A percentile compares a stretch with the other conserved stretches of the same genome.
Evolutionary conservation across 2,888 invertebrate species (phyloP).

Genomic region (Pilophorus perplexus): DNA sequence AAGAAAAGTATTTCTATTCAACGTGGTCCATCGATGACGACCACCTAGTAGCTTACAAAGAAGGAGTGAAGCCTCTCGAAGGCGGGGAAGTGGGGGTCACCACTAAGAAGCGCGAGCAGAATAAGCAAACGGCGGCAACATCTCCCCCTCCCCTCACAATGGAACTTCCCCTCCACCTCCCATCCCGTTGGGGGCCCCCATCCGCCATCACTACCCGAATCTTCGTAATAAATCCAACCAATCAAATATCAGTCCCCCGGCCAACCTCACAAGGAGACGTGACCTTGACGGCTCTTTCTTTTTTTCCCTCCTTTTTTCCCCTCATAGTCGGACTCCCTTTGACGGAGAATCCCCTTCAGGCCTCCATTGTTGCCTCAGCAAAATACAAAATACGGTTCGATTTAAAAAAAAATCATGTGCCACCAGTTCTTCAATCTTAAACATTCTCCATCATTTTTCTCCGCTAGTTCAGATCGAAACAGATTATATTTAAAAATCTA

Average conservation of each 20-base stretch:
- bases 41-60: no score
- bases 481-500: not conserved
- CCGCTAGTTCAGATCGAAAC: not conserved
- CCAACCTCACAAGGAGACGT: slow-evolving; percentile 24
- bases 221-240: slow-evolving; percentile 35
- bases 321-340: not conserved
- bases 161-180: slow-evolving; percentile 20
- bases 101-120: not conserved
- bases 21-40: no score
- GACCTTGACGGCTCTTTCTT: slow-evolving; percentile 9
- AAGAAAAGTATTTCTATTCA: no score
- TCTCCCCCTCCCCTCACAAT: not conserved
- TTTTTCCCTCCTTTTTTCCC: not conserved
- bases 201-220: slow-evolving; percentile 28
- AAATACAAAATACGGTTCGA: no score
- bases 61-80: no score
- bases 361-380: not conserved
- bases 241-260: slow-evolving; percentile 30
- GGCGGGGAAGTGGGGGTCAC: no score
- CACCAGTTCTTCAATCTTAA: not conserved
- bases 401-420: no score
- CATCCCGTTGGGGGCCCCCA: slow-evolving; percentile 13
- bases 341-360: not conserved
- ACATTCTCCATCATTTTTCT: not conserved
- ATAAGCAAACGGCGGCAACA: not conserved